Evolutionary conservation across 1,140 invertebrate genomes (phyloP).

Genomic region (Drosophila bocqueti): DNA sequence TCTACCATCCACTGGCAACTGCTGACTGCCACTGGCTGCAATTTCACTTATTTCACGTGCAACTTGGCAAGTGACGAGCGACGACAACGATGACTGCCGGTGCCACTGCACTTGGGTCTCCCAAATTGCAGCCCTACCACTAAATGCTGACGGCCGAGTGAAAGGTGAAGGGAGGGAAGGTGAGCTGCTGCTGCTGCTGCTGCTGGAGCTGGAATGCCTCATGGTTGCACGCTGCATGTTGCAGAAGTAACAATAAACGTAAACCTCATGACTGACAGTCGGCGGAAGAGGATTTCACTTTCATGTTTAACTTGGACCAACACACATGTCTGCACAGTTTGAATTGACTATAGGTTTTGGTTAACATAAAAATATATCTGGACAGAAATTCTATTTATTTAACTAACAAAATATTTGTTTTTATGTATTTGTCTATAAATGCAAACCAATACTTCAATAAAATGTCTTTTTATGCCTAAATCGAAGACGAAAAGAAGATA

Average conservation of each 20-base stretch:
- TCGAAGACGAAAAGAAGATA: background rate
- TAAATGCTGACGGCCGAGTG: slow-evolving; percentile 38
- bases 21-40: slow-evolving; percentile 47
- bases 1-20: slow-evolving; percentile 32
- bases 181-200: slow-evolving; percentile 24
- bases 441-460: background rate
- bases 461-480: too few relatives aligned
- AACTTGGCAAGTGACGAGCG: slow-evolving; percentile 49
- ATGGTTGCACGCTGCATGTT: slow-evolving; percentile 39
- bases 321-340: slow-evolving; percentile 30
- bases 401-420: fast-evolving
- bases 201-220: slow-evolving; percentile 11
- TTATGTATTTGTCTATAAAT: too few relatives aligned
- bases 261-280: slow-evolving; percentile 49
- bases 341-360: background rate
- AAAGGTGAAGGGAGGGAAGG: slow-evolving; percentile 16
- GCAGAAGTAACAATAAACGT: slow-evolving; percentile 76
- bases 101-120: slow-evolving; percentile 56
- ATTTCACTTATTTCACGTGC: slow-evolving; percentile 63
- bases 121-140: slow-evolving; percentile 40
- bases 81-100: slow-evolving; percentile 45
- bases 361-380: background rate
- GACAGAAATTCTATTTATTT: background rate
- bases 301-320: slow-evolving; percentile 58
- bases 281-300: slow-evolving; percentile 79